These are phyloP conservation scores for Euclidia mi DNA, from an alignment of 2,888 invertebrate species.

Conservation along the genomic window DNA sequence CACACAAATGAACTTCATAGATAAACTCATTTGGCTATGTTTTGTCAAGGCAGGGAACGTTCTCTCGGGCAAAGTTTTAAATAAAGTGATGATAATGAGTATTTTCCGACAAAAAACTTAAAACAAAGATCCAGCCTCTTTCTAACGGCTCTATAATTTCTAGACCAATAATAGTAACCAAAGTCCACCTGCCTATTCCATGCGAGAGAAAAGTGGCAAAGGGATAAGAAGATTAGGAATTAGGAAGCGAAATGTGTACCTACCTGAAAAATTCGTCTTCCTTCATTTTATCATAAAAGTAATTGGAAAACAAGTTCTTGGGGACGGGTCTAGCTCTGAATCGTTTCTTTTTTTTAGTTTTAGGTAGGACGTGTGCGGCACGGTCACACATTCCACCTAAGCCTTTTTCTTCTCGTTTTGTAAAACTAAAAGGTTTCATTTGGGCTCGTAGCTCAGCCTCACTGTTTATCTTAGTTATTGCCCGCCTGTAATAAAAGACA, in stretches of 20 bases:
- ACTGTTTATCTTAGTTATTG: conserved; percentile 90
- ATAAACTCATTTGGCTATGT: too few relatives aligned
- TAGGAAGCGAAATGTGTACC: background rate
- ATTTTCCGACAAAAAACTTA: too few relatives aligned
- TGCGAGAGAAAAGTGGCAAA: too few relatives aligned
- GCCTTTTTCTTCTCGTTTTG: conserved; percentile 89
- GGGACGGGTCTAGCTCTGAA: conserved; percentile 93
- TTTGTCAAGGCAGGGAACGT: too few relatives aligned
- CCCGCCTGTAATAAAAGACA: conserved; percentile 79
- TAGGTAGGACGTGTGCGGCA: conserved; percentile 71
- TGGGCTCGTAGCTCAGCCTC: conserved; percentile 91
- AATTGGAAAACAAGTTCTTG: conserved; percentile 92
- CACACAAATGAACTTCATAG: too few relatives aligned
- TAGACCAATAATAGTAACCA: too few relatives aligned
- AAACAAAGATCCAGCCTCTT: too few relatives aligned
- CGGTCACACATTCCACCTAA: conserved; percentile 77
- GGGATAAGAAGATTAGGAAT: too few relatives aligned
- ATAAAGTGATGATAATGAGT: too few relatives aligned
- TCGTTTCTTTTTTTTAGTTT: conserved; percentile 84
- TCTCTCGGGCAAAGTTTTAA: too few relatives aligned
- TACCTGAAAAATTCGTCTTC: conserved; percentile 93
- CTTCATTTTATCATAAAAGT: conserved; percentile 92
- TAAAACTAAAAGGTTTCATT: conserved; percentile 92
- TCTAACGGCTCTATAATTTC: too few relatives aligned
- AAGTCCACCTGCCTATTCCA: too few relatives aligned